A percentile compares a stretch with the other conserved stretches of the same genome.
phyloP scores from a whole-genome alignment of 2,888 invertebrate species.

The Limnephilus lunatus region DNA sequence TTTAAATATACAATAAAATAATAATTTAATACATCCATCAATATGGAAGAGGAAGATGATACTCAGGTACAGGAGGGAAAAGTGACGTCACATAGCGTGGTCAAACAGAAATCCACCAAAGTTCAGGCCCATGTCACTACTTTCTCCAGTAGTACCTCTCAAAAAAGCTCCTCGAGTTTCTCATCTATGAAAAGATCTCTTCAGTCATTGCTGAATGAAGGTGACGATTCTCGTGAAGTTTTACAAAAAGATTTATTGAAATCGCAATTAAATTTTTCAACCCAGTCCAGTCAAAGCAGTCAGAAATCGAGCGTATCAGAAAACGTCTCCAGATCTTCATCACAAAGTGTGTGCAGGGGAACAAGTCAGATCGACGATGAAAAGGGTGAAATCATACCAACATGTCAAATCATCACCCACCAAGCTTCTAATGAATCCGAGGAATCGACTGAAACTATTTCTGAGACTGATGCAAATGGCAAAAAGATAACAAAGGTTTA shows the following conservation, averaged over 20 bases:
- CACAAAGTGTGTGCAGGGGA: conserved; percentile 49
- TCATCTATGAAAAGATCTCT: conserved; percentile 63
- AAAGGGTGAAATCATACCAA: conserved; percentile 68
- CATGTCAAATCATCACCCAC: conserved; percentile 73
- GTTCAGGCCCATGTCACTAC: conserved; percentile 64
- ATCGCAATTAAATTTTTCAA: conserved; percentile 54
- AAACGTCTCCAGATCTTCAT: conserved; percentile 35
- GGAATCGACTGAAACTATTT: conserved; percentile 75
- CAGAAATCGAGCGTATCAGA: conserved; percentile 44
- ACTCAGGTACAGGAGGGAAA: conserved; percentile 60
- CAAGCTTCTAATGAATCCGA: conserved; percentile 79
- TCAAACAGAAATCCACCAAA: conserved; percentile 64
- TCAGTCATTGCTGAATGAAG: conserved; percentile 64
- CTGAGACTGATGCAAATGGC: conserved; percentile 67
- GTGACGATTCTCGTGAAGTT: conserved; percentile 55
- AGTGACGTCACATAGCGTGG: conserved; percentile 64
- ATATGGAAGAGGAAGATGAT: conserved; percentile 67
- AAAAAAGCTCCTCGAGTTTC: conserved; percentile 58
- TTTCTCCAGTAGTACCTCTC: conserved; percentile 62
- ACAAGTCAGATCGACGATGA: conserved; percentile 63
- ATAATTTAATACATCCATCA: conserved; percentile 26
- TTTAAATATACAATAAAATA: conserved; percentile 25
- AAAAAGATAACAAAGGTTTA: conserved; percentile 68
- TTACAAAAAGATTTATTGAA: conserved; percentile 50
- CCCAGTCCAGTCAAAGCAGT: conserved; percentile 37